These are phyloP conservation scores for Penaeus japonicus DNA, from an alignment of 1,140 invertebrate genomes.

Conservation along the genomic window DNA sequence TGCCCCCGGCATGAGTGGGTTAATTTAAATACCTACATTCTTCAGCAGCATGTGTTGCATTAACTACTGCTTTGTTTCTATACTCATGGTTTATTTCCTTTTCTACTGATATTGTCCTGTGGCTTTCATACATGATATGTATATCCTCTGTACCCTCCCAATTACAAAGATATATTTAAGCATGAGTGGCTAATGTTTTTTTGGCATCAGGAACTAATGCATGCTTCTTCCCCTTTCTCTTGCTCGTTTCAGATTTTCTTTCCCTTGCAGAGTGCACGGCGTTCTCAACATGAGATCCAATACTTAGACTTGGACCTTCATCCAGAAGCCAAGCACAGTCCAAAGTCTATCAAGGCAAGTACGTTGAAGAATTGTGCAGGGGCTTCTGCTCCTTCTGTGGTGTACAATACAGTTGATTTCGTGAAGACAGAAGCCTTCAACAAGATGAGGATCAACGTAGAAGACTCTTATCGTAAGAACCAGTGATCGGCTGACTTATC, in stretches of 20 bases:
- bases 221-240: not conserved
- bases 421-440: constrained; percentile 90
- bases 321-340: constrained; percentile 58
- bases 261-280: constrained; percentile 24
- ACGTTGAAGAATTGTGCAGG: constrained; percentile 26
- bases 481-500: constrained; percentile 22
- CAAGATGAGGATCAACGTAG: constrained; percentile 81
- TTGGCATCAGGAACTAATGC: no score
- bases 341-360: constrained; percentile 3
- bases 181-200: no score
- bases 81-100: no score
- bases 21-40: no score
- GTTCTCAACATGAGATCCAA: constrained; percentile 68
- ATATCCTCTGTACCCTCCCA: no score
- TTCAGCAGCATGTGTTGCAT: no score
- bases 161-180: no score
- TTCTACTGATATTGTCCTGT: no score
- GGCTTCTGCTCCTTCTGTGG: constrained; percentile 60
- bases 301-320: constrained; percentile 81
- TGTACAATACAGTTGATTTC: constrained; percentile 91
- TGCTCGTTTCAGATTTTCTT: constrained; percentile 50
- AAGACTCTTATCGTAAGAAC: constrained; percentile 63
- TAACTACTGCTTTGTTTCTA: no score
- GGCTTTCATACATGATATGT: no score
- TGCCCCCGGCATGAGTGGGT: no score